Evolutionary conservation across 2,888 invertebrate species (phyloP), one percentile per base, ranked within the genome.

Genomic region (Corythucha ciliata): DNA sequence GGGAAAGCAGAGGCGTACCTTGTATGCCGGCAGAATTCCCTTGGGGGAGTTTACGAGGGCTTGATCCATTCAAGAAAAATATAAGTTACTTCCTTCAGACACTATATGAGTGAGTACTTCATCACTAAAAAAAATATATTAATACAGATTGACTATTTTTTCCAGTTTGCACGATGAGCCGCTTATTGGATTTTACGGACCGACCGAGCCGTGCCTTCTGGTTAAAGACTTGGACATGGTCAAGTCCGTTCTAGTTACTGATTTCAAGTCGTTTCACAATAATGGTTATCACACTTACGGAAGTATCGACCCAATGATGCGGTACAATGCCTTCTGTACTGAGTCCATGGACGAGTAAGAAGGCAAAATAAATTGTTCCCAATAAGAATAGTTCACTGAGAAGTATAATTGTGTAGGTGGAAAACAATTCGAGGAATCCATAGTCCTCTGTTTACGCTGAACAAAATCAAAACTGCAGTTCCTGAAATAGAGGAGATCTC

Each of bases 181-280:
- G 18, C 25, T 42, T 5, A 20, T 42, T 14, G 42, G 42, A n/a
- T 18, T 26, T 16, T 42, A 42, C 27, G 42, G 22, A 5, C 42
- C 42, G 2, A 42, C 14, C 5, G 26, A 42, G 42, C 42, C 42
- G 18, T 24, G 25, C 7, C 42, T 42, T 12, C n/a, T 42, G 5
- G 10, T 42, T 10, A 3, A 29, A 16, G 25, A 7, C 16, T 20
- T 29, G 1, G 26, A 42, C 2, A 20, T 42, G 16, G 42, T 29
- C 42, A 42, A 42, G 14, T 16, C 7, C 4, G 42, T 42, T 14
- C 42, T 42, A 26, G 14, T 26, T 4, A 29, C 26, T 14, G 20
- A 42, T 14, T 42, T 42, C 26, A 42, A 14, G 12, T 16, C 16
- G 12, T 42, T 42, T 12, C 14, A 12, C 22, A 29, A 42, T 2